Conservation (phyloP, 1,140 invertebrate genomes). For the Metopolophium dirhodum region DNA sequence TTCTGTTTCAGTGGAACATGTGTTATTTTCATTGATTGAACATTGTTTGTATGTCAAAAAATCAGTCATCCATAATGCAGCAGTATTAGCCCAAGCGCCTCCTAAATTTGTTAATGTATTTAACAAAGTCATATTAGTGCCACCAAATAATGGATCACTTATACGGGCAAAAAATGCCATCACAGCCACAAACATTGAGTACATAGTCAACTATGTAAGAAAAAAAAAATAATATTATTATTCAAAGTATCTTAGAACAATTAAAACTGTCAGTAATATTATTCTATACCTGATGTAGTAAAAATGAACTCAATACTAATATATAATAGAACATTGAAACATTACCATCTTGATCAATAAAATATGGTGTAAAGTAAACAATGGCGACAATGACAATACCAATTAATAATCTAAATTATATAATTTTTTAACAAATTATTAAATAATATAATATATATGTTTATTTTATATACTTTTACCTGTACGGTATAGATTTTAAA, state of each 20-base stretch:
- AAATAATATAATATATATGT: constrained; percentile 7
- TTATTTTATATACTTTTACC: constrained; percentile 64
- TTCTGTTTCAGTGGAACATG: constrained; percentile 23
- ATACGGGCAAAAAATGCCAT: constrained; percentile 88
- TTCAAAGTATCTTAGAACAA: neutral
- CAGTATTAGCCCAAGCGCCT: constrained; percentile 94
- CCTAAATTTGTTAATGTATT: constrained; percentile 97
- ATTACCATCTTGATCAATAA: constrained; percentile 72
- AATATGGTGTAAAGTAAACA: constrained; percentile 83
- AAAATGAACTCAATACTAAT: constrained; percentile 34
- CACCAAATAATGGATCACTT: constrained; percentile 92
- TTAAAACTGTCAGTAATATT: neutral
- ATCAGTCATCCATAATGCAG: constrained; percentile 93
- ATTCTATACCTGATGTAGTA: constrained; percentile 52
- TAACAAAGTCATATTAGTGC: constrained; percentile 98
- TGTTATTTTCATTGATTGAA: constrained; percentile 60
- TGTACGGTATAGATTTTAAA: constrained; percentile 86
- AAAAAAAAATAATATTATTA: neutral
- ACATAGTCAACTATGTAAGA: constrained; percentile 62
- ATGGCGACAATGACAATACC: constrained; percentile 77
- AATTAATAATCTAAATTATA: constrained; percentile 52
- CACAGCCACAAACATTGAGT: constrained; percentile 80
- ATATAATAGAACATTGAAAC: constrained; percentile 49
- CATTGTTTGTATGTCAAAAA: constrained; percentile 82
- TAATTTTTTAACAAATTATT: neutral